Conservation (phyloP, 2,888 invertebrate genomes). For the Eubasilissa splendida region DNA sequence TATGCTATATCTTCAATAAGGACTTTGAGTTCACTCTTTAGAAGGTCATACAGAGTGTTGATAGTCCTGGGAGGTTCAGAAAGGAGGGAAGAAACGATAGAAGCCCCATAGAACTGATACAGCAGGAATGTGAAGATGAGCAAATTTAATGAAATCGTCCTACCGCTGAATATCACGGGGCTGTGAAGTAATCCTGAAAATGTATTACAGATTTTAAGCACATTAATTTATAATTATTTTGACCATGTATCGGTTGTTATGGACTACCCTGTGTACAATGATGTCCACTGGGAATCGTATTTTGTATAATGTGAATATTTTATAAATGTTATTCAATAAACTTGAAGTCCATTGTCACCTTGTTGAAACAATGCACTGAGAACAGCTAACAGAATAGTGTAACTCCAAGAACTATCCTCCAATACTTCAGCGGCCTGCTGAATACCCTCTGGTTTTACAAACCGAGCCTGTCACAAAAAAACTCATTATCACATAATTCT, state of each 20-base stretch:
- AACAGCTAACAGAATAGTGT: conserved; percentile 40
- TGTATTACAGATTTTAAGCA: no score
- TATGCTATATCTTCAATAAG: conserved; percentile 63
- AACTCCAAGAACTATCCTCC: conserved; percentile 52
- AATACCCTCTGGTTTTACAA: neutral
- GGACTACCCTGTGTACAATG: no score
- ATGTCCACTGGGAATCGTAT: no score
- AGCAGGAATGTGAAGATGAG: conserved; percentile 63
- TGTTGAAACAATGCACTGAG: conserved; percentile 50
- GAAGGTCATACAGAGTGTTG: conserved; percentile 61
- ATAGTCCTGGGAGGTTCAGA: conserved; percentile 63
- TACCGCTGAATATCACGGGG: conserved; percentile 57
- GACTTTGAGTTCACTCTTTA: conserved; percentile 62
- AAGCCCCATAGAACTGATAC: conserved; percentile 65
- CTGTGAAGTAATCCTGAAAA: conserved; percentile 49
- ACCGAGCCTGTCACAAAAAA: conserved; percentile 7
- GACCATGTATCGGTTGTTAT: no score
- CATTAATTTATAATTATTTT: no score
- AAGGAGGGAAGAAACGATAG: conserved; percentile 63
- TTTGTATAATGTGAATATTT: no score
- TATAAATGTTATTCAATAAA: no score
- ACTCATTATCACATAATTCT: no score
- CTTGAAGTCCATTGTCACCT: conserved; percentile 31
- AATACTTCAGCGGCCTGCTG: conserved; percentile 26
- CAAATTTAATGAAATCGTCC: conserved; percentile 62